Evolutionary conservation across 37 sponge, comb jelly and placozoan species (phyloP).

Genomic region (Eunapius fragilis): DNA sequence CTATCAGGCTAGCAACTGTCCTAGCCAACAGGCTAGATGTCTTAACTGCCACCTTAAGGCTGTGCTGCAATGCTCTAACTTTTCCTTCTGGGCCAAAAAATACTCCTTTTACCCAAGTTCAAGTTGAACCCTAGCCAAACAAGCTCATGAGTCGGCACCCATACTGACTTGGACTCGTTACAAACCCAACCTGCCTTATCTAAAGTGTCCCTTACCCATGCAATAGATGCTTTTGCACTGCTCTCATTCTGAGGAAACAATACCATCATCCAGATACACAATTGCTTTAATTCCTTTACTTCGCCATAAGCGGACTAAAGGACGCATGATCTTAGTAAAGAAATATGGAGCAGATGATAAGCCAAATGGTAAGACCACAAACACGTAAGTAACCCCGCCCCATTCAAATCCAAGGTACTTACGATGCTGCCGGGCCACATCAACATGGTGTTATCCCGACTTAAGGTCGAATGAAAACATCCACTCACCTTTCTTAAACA

Average conservation of each 20-base stretch:
- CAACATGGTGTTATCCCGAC: slow-evolving; percentile 16
- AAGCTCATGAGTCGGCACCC: background rate
- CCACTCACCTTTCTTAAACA: slow-evolving; percentile 17
- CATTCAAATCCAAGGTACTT: slow-evolving; percentile 20
- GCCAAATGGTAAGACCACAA: slow-evolving; percentile 23
- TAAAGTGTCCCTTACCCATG: background rate
- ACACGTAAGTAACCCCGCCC: too few relatives aligned
- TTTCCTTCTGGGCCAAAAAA: slow-evolving; percentile 14
- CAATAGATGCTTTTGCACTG: background rate
- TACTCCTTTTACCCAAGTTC: background rate
- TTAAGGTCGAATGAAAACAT: slow-evolving; percentile 13
- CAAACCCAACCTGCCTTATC: slow-evolving; percentile 2
- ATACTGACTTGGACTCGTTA: slow-evolving; percentile 1
- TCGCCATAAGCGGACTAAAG: background rate
- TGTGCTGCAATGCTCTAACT: too few relatives aligned
- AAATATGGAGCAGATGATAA: slow-evolving; percentile 13
- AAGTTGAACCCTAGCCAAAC: slow-evolving; percentile 11
- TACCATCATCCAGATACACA: slow-evolving; percentile 45
- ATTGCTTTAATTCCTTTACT: background rate
- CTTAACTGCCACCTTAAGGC: background rate
- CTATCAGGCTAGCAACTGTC: slow-evolving; percentile 5
- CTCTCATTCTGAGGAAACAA: background rate
- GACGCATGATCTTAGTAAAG: slow-evolving; percentile 25
- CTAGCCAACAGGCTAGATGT: background rate
- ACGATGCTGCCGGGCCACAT: slow-evolving; percentile 3